Evolutionary conservation across 1,140 invertebrate species (phyloP), one percentile per base, ranked within the genome.

Genomic region (Berghia stephanieae): DNA sequence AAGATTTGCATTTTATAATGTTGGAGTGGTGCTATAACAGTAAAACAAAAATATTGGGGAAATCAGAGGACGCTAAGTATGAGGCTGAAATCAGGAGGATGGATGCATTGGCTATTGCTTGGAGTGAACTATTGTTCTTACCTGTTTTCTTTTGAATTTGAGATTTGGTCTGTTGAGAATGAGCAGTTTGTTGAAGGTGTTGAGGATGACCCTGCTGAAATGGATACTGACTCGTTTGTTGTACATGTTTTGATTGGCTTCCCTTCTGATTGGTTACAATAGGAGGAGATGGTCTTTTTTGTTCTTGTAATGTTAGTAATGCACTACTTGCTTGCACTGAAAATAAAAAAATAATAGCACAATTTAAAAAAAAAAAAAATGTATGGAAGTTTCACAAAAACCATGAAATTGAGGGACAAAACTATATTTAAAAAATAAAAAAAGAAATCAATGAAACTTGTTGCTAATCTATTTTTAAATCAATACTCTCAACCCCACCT

Each of bases 281-380:
- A n/a, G n/a, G n/a, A 38, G 79, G 78, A 78, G 78, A 80, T 27
- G 78, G 73, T 57, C 83, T 83, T 43, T 82, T 83, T 36, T 77
- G 78, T 74, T 88, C 87, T 79, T 88, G 87, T 63, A 88, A 77
- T 18, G 86, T 88, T 1, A 88, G 76, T 43, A 88, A 77, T 46
- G 87, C 86, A 84, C 84, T 88, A 78, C 87, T 88, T 4, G 87
- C 87, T 76, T 88, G 87, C n/a, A 83, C 87, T 86, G 78, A 60
- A 81, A 80, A 40, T 24, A 68, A 36, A 77, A 21, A 63, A 66
- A 75, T 69, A 31, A 60, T n/a, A n/a, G n/a, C n/a, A n/a, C n/a
- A n/a, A n/a, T n/a, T n/a, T n/a, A n/a, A n/a, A n/a, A n/a, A n/a
- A n/a, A n/a, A n/a, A n/a, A n/a, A n/a, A n/a, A n/a, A n/a, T 44